phyloP scores from a whole-genome alignment of 2,888 invertebrate species.

The Cerastoderma edule region DNA sequence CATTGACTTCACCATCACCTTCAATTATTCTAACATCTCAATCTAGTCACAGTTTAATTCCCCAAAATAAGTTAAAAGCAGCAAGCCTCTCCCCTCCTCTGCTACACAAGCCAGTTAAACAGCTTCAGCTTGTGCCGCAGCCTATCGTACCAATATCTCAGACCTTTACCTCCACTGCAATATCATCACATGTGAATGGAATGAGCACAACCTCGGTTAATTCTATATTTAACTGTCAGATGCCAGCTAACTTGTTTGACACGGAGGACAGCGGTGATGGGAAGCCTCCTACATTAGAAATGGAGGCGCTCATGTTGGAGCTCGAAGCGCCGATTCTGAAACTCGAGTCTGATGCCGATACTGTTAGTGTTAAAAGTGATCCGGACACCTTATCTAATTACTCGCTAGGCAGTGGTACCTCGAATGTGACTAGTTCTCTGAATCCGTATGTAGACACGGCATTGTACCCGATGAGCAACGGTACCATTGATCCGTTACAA shows the following conservation, averaged over 20 bases:
- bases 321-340: constrained; percentile 60
- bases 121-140: constrained; percentile 69
- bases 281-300: constrained; percentile 54
- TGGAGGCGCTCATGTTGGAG: constrained; percentile 57
- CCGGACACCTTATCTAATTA: constrained; percentile 55
- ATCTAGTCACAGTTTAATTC: too few species aligned
- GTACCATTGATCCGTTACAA: constrained; percentile 44
- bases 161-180: constrained; percentile 43
- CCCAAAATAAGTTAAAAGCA: background rate
- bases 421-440: constrained; percentile 10
- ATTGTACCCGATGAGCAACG: constrained; percentile 43
- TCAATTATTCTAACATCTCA: too few species aligned
- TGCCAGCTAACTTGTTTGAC: constrained; percentile 51
- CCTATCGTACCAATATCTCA: constrained; percentile 71
- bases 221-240: constrained; percentile 43
- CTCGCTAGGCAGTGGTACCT: constrained; percentile 40
- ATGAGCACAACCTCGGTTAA: constrained; percentile 9
- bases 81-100: constrained; percentile 19
- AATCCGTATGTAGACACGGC: constrained; percentile 37
- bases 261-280: constrained; percentile 54
- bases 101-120: constrained; percentile 48
- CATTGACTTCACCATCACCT: too few species aligned
- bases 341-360: constrained; percentile 45
- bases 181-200: constrained; percentile 1
- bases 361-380: constrained; percentile 50